Conservation (phyloP, 2,888 invertebrate species). For the Coenonympha glycerion region DNA sequence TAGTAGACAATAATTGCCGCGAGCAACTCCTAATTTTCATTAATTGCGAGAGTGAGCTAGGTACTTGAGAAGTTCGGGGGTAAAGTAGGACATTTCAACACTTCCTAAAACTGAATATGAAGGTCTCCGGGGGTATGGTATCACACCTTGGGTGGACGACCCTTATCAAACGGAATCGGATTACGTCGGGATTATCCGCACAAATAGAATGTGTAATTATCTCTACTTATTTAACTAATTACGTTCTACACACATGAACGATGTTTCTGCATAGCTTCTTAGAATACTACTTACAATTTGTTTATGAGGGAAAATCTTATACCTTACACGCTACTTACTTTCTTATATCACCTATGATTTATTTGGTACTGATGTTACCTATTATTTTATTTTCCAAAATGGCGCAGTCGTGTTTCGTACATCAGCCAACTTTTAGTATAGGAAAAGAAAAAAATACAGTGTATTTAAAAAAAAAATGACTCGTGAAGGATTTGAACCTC, state of each 20-base stretch:
- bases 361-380: not conserved
- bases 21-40: no score
- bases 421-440: no score
- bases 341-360: not conserved
- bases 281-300: no score
- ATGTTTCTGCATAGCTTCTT: constrained; percentile 7
- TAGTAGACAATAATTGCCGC: no score
- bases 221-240: constrained; percentile 54
- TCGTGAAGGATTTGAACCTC: constrained; percentile 43
- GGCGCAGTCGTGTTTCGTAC: no score
- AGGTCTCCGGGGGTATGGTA: constrained; percentile 18
- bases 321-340: no score
- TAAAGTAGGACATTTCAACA: no score
- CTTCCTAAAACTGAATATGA: constrained; percentile 6
- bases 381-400: no score
- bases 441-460: constrained; percentile 14
- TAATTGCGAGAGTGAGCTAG: no score
- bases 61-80: no score
- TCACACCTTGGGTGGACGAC: constrained; percentile 44
- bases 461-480: constrained; percentile 22
- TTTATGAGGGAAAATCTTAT: no score
- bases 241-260: constrained; percentile 34
- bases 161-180: constrained; percentile 65
- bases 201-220: constrained; percentile 74
- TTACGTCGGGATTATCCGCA: constrained; percentile 63